Evolutionary conservation across 1,140 invertebrate species (phyloP), one percentile per base, ranked within the genome.

Genomic region (Drosophila bipectinata): DNA sequence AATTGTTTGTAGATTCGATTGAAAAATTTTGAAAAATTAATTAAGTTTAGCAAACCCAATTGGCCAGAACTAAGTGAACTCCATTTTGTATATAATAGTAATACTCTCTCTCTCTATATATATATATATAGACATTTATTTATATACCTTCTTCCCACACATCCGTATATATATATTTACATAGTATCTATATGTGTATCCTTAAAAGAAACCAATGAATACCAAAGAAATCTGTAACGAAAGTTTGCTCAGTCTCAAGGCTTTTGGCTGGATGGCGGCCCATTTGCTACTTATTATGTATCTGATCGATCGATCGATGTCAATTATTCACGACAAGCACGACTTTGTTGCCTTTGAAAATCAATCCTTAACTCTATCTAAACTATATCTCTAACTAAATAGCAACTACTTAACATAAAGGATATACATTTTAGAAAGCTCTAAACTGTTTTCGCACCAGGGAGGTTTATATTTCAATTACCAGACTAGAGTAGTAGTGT

Each of bases 251-350:
- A 76, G 61, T 60, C 62, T 44, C 54, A 41, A 48, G 68, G 54
- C 68, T 53, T 55, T 52, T 73, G 68, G 51, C 68, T 68, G 51
- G 72, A 41, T 37, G 71, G 69, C 54, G 1, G 10, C 21, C 34
- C 5, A 57, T 18, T 58, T 52, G 53, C 53, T 34, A 64, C 44
- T 32, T 44, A 51, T 32, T 21, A 52, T 67, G 73, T 75, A 69
- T 69, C 67, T 57, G 66, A 69, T 54, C 52, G 24, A 53, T 56
- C 51, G 21, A 68, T 68, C 72, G 32, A 76, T 44, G 79, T 81
- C 79, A 81, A 81, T 81, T 81, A 81, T 37, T 72, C 51, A 56
- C 49, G 79, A 77, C 78, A 49, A 54, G 66, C 78, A 80, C 18
- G 18, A 18, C 56, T 77, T 77, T 77, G 60, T 77, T 77, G 78